Evolutionary conservation across 2,113 vertebrate species (phyloP).

Genomic region (Rallus limicola): DNA sequence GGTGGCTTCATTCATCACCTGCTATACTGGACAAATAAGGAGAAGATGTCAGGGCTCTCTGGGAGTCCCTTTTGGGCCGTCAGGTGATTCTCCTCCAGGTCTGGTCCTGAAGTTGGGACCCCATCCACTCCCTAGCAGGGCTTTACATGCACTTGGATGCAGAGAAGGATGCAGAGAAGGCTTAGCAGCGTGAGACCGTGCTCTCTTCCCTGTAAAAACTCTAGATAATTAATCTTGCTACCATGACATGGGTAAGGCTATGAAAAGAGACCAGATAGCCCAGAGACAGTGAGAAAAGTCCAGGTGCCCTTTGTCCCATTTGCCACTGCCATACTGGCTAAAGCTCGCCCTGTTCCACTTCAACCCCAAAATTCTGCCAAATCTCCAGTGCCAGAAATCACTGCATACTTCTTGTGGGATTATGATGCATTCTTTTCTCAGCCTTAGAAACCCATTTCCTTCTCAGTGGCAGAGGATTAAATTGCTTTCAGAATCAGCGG

Average conservation of each 20-base stretch:
- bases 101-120: neutral
- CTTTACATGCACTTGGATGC: neutral
- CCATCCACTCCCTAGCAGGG: neutral
- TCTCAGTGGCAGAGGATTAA: constrained; percentile 57
- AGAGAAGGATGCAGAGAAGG: neutral
- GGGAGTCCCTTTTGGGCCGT: neutral
- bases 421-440: constrained; percentile 47
- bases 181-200: neutral
- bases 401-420: constrained; percentile 34
- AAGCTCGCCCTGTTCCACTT: neutral
- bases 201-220: neutral
- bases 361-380: neutral
- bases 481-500: constrained; percentile 58
- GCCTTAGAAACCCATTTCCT: constrained; percentile 49
- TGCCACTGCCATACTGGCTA: neutral
- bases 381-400: constrained; percentile 1
- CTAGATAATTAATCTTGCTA: neutral
- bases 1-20: neutral
- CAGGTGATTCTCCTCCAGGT: neutral
- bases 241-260: neutral
- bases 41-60: neutral
- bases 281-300: neutral
- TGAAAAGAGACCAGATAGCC: neutral
- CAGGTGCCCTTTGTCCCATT: neutral
- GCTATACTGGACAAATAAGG: neutral